phyloP scores from a whole-genome alignment of 1,140 invertebrate genomes.

The Nasonia vitripennis region DNA sequence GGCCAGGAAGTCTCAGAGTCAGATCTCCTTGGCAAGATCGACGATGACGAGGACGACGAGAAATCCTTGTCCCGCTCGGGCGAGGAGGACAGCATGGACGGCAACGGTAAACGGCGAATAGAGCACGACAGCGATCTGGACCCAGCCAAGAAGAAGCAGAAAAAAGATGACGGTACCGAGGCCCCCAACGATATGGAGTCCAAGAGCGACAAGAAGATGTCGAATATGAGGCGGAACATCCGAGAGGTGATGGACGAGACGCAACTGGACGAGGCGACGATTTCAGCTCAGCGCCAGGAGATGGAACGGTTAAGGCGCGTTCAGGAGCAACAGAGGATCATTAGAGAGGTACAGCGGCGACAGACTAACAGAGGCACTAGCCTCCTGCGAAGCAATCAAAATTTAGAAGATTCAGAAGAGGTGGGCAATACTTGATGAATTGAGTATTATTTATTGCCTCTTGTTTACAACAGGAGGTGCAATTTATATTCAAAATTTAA shows the following conservation, averaged over 20 bases:
- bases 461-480: neutral
- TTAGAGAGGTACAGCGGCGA: constrained; percentile 84
- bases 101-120: constrained; percentile 60
- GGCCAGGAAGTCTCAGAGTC: constrained; percentile 72
- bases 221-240: constrained; percentile 88
- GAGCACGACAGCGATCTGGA: constrained; percentile 66
- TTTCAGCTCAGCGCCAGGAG: constrained; percentile 95
- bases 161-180: constrained; percentile 66
- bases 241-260: constrained; percentile 94
- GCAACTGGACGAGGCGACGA: constrained; percentile 92
- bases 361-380: constrained; percentile 82
- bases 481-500: neutral
- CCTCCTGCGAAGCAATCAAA: constrained; percentile 80
- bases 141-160: constrained; percentile 65
- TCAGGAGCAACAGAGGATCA: constrained; percentile 87
- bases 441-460: neutral
- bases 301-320: constrained; percentile 89
- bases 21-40: constrained; percentile 69
- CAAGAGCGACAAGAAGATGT: constrained; percentile 78
- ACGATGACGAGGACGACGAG: constrained; percentile 68
- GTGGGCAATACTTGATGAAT: constrained; percentile 72
- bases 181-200: constrained; percentile 66
- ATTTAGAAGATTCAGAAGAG: constrained; percentile 68
- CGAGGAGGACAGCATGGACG: constrained; percentile 64
- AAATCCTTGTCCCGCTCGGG: constrained; percentile 63